Percentiles rank a stretch among this genome's conserved stretches.
Conservation (phyloP, 1,140 invertebrate species). For the Uloborus diversus region DNA sequence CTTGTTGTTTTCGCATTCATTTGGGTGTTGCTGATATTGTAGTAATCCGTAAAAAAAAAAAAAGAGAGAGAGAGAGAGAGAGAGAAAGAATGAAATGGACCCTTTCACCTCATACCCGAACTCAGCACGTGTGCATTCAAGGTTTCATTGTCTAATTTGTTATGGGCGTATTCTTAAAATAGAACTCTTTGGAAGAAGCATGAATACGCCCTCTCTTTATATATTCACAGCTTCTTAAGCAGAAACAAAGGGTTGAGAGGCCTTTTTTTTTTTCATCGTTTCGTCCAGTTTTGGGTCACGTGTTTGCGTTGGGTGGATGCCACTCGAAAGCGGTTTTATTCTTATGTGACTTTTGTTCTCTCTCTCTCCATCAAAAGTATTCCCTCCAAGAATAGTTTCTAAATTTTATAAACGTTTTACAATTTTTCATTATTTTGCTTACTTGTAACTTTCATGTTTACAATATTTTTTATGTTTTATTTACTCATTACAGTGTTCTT, state of each 20-base stretch:
- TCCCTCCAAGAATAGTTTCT: not conserved
- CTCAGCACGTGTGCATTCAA: not conserved
- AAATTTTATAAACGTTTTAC: not conserved
- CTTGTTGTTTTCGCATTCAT: not conserved
- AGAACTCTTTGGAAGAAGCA: slow-evolving; percentile 27
- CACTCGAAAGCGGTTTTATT: not conserved
- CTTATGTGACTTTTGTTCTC: not conserved
- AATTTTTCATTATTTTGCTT: not conserved
- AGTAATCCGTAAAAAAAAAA: not conserved
- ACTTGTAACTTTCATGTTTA: not conserved
- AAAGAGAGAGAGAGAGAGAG: no score
- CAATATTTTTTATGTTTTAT: not conserved
- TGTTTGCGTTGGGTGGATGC: slow-evolving; percentile 39
- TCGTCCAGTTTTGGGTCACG: slow-evolving; percentile 46
- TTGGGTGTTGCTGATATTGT: slow-evolving; percentile 9
- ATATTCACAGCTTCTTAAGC: slow-evolving; percentile 40
- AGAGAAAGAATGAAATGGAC: no score
- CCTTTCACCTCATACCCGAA: slow-evolving; percentile 27
- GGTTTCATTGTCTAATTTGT: slow-evolving; percentile 26
- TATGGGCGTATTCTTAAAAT: slow-evolving; percentile 46
- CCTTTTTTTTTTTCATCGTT: not conserved
- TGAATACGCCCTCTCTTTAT: slow-evolving; percentile 49
- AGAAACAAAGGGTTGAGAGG: slow-evolving; percentile 31
- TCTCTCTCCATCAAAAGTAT: not conserved
- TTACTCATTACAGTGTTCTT: not conserved